phyloP scores from a whole-genome alignment of 2,888 invertebrate genomes.

The Belgica antarctica region DNA sequence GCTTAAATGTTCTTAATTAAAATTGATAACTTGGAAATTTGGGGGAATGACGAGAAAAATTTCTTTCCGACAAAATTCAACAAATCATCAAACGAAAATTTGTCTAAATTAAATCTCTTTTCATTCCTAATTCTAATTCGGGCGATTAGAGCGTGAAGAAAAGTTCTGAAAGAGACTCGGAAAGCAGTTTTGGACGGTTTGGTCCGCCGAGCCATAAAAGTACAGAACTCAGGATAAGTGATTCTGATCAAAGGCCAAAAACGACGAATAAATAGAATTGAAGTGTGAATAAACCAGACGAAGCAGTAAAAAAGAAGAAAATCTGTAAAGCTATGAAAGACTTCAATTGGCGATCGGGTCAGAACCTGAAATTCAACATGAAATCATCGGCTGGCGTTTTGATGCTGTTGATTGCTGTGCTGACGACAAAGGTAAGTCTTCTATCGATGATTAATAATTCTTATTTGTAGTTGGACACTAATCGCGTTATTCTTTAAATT shows the following conservation, averaged over 20 bases:
- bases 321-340: background rate
- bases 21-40: background rate
- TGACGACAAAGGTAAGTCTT: constrained; percentile 11
- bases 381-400: constrained; percentile 2
- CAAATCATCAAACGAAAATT: too few relatives aligned
- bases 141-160: background rate
- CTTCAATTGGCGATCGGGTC: constrained; percentile 26
- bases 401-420: background rate
- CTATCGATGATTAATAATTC: background rate
- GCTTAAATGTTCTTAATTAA: background rate
- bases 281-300: background rate
- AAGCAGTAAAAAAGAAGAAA: too few relatives aligned
- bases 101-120: background rate
- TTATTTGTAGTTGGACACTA: background rate
- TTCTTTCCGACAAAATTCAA: too few relatives aligned
- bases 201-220: background rate
- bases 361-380: constrained; percentile 13
- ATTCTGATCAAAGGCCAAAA: background rate
- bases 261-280: background rate
- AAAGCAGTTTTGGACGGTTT: background rate
- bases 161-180: background rate
- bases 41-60: background rate
- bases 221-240: background rate
- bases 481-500: background rate
- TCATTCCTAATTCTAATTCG: background rate